Evolutionary conservation across 2,113 vertebrate species (phyloP), one percentile per base, ranked within the genome.

Genomic region (Monarcha castaneiventris): DNA sequence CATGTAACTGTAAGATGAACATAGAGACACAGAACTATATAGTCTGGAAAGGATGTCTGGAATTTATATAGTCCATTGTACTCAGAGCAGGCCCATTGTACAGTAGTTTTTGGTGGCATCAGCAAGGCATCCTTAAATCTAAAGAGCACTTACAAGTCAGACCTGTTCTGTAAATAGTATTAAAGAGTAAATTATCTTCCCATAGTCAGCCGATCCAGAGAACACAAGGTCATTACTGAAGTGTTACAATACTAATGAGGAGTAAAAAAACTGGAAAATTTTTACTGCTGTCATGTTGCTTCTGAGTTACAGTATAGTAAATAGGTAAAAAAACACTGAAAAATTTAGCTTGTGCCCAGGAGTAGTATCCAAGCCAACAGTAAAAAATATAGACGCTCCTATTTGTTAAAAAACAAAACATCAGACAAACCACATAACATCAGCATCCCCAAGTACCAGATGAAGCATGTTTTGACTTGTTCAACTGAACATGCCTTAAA

Each of bases 251-350:
- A 69, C 7, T 59, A 43, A 68, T 19, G 12, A 84, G 26, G 12
- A 73, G 21, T 51, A 61, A 68, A 76, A 61, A 8, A 79, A 18
- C 17, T 52, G 41, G 62, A 46, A 83, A 84, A 64, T 55, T 59
- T 22, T 32, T 77, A 27, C n/a, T 58, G 21, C 26, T 85, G 11
- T 52, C 58, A 33, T 35, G 9, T 48, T 92, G 29, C 39, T 84
- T 84, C 71, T 84, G 52, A 93, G 33, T 25, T 77, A 35, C 2
- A 7, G 14, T 63, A 21, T 13, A 61, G 48, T 26, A 61, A 66
- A 41, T 6, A 76, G 14, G 16, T 64, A 21, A 67, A 71, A 74
- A 82, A 55, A 1, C 0, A 3, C 26, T 0, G 0, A 14, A 63
- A 58, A 59, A 19, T 32, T 62, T 63, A 48, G 16, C 22, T 48